Evolutionary conservation across 2,797 vertebrate species (phyloP).

Genomic region (Melanotaenia pygmaea): DNA sequence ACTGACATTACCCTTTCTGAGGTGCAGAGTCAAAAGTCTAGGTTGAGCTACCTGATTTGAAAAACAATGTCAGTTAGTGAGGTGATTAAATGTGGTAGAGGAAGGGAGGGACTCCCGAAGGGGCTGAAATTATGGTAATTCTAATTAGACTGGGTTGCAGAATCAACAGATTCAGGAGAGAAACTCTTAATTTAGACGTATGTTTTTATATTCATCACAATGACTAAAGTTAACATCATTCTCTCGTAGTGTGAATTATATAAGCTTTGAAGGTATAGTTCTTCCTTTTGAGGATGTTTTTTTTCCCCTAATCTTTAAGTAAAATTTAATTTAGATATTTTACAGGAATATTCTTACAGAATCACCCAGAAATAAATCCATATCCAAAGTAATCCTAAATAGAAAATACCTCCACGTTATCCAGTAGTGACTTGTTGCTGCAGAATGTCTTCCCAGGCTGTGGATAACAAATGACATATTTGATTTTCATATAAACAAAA

Average conservation of each 20-base stretch:
- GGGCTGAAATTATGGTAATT: no score
- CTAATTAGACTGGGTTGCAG: no score
- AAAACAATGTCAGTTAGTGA: no score
- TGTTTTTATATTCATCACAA: no score
- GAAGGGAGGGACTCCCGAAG: no score
- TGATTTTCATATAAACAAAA: conserved; percentile 4
- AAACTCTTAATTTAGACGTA: no score
- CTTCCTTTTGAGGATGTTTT: neutral
- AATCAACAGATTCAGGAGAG: no score
- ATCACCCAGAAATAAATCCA: neutral
- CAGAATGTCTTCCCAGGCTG: conserved; percentile 73
- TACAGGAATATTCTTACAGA: neutral
- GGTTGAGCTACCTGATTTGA: no score
- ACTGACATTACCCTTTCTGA: no score
- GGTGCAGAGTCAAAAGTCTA: no score
- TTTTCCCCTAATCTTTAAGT: neutral
- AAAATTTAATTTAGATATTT: neutral
- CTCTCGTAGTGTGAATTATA: neutral
- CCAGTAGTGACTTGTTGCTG: conserved; percentile 70
- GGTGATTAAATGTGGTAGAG: no score
- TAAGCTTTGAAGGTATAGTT: neutral
- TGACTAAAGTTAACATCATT: no score
- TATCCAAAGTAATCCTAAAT: neutral
- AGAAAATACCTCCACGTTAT: conserved; percentile 78
- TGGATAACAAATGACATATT: conserved; percentile 17